Evolutionary conservation across 2,113 vertebrate species (phyloP).

Genomic region (Periophthalmus modestus): DNA sequence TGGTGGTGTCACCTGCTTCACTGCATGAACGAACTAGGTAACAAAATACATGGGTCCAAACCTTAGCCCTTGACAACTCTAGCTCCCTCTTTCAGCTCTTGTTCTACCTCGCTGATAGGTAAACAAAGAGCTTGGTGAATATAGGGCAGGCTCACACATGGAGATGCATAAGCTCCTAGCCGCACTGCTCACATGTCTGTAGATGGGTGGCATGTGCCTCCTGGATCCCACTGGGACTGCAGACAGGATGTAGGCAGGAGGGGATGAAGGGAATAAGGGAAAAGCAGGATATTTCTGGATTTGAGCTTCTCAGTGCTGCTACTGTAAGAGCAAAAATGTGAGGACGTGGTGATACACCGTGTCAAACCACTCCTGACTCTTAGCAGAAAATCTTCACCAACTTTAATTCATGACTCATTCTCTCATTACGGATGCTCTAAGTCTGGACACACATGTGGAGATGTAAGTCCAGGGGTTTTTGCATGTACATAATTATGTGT

Average conservation of each 20-base stretch:
- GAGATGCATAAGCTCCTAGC: background rate
- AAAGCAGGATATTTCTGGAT: constrained; percentile 51
- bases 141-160: constrained; percentile 1
- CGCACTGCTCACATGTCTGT: constrained; percentile 31
- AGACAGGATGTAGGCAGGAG: constrained; percentile 29
- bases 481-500: constrained; percentile 14
- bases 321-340: constrained; percentile 25
- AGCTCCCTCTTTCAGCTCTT: background rate
- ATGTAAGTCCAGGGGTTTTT: constrained; percentile 9
- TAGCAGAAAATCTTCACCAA: constrained; percentile 39
- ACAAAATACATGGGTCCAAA: background rate
- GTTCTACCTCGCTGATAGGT: background rate
- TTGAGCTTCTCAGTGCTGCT: constrained; percentile 24
- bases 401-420: constrained; percentile 63
- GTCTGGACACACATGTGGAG: constrained; percentile 39
- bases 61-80: background rate
- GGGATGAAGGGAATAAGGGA: constrained; percentile 40
- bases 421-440: constrained; percentile 57
- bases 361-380: constrained; percentile 50
- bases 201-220: constrained; percentile 39
- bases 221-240: constrained; percentile 32
- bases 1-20: too few species aligned
- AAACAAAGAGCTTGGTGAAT: background rate
- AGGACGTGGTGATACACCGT: constrained; percentile 11
- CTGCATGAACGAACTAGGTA: background rate